phyloP scores from a whole-genome alignment of 2,113 vertebrate genomes.

The Psettodes erumei region DNA sequence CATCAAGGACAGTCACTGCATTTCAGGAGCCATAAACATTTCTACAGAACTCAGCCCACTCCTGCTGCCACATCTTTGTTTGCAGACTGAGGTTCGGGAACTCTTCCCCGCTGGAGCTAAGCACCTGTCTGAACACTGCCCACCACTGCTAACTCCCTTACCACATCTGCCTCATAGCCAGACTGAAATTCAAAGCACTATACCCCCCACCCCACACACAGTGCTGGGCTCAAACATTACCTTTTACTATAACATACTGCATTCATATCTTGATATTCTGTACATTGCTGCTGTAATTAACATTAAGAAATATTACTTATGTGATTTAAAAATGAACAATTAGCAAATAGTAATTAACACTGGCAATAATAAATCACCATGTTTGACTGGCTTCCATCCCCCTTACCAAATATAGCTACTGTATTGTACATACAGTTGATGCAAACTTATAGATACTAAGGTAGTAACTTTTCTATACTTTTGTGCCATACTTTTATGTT shows the following conservation, averaged over 20 bases:
- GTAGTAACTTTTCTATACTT: neutral
- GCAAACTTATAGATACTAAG: neutral
- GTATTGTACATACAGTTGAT: neutral
- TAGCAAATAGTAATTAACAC: too few species aligned
- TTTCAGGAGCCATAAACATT: constrained; percentile 15
- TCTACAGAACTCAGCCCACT: neutral
- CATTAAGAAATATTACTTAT: neutral
- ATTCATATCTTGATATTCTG: neutral
- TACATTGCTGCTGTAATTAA: neutral
- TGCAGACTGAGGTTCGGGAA: constrained; percentile 20
- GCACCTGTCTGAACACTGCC: constrained; percentile 15
- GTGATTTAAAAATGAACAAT: neutral
- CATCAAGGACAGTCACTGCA: constrained; percentile 15
- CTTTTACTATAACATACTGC: neutral
- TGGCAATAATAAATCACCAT: neutral
- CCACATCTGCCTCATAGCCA: constrained; percentile 1
- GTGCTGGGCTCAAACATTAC: neutral
- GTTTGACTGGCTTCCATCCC: neutral
- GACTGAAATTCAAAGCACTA: neutral
- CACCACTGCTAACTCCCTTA: neutral
- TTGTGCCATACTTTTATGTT: neutral
- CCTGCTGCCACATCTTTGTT: constrained; percentile 11
- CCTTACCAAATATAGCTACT: neutral
- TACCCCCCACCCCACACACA: neutral
- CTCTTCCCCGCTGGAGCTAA: constrained; percentile 11